These are phyloP conservation scores for Rhadinocentrus ornatus DNA, from an alignment of 2,797 vertebrate species.

Conservation along the genomic window DNA sequence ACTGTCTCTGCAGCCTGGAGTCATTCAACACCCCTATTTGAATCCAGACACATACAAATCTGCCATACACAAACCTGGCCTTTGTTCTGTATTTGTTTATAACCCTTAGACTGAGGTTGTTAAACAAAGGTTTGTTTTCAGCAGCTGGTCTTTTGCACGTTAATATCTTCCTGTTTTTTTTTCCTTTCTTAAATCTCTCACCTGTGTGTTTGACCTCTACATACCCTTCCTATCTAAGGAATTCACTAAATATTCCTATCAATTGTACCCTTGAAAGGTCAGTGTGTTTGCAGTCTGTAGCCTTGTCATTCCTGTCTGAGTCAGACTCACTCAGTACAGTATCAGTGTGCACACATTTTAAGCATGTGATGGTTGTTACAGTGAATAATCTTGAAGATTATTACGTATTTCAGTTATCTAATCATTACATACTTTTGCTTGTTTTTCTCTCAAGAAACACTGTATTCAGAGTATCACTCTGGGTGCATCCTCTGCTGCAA, in stretches of 20 bases:
- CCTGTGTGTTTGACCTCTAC: conserved; percentile 9
- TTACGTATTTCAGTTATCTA: background rate
- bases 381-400: conserved; percentile 6
- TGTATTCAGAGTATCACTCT: background rate
- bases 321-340: conserved; percentile 32
- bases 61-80: conserved; percentile 58
- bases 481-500: background rate
- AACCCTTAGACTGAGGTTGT: conserved; percentile 24
- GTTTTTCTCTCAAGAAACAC: background rate
- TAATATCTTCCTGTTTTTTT: conserved; percentile 20
- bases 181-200: conserved; percentile 1
- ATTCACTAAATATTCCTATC: conserved; percentile 19
- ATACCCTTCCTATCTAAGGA: conserved; percentile 35
- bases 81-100: conserved; percentile 69
- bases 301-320: conserved; percentile 68
- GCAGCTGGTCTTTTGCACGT: conserved; percentile 19
- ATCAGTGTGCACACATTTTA: conserved; percentile 25
- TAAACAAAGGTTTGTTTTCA: conserved; percentile 55
- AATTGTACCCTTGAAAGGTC: conserved; percentile 58
- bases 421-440: background rate
- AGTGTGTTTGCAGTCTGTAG: conserved; percentile 61
- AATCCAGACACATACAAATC: conserved; percentile 53
- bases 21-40: conserved; percentile 60
- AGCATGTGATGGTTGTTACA: conserved; percentile 33
- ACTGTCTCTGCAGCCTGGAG: conserved; percentile 46